Percentiles rank a stretch among this genome's conserved stretches.
Conservation (phyloP, 2,797 vertebrate genomes). For the Tenualosa thibaudeaui region DNA sequence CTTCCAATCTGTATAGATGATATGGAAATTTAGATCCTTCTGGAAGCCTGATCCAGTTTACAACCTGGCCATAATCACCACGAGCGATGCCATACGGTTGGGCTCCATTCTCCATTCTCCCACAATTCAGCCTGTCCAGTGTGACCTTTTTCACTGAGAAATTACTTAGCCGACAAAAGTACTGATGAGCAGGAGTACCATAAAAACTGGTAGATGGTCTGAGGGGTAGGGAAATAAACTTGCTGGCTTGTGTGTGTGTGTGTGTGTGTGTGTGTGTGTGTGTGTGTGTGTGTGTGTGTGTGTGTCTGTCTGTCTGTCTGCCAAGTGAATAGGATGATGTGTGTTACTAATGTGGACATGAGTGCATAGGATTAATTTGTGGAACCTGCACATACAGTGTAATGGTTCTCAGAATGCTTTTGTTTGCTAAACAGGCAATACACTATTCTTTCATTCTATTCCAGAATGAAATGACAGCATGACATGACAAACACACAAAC, state of each 20-base stretch:
- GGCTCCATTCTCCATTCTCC: neutral
- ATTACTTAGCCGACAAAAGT: conserved; percentile 22
- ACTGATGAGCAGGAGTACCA: conserved; percentile 24
- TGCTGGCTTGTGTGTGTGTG: conserved; percentile 33
- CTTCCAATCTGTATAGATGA: conserved; percentile 13
- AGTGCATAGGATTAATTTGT: neutral
- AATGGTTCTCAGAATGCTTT: neutral
- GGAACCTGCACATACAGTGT: neutral
- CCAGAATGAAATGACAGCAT: too few species aligned
- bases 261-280: conserved; percentile 39
- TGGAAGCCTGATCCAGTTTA: conserved; percentile 40
- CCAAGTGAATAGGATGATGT: neutral
- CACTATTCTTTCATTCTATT: too few species aligned
- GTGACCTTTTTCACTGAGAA: conserved; percentile 30
- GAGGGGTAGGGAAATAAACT: neutral
- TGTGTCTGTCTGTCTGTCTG: conserved; percentile 15
- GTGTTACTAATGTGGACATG: neutral
- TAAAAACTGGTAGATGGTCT: conserved; percentile 24
- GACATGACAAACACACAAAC: neutral
- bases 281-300: conserved; percentile 26
- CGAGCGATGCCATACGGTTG: neutral
- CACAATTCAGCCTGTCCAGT: conserved; percentile 18
- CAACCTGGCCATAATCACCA: neutral
- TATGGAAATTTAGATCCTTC: conserved; percentile 42
- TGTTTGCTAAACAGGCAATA: neutral